Evolutionary conservation across 1,140 invertebrate species (phyloP).

Genomic region (Drosophila trapezifrons): DNA sequence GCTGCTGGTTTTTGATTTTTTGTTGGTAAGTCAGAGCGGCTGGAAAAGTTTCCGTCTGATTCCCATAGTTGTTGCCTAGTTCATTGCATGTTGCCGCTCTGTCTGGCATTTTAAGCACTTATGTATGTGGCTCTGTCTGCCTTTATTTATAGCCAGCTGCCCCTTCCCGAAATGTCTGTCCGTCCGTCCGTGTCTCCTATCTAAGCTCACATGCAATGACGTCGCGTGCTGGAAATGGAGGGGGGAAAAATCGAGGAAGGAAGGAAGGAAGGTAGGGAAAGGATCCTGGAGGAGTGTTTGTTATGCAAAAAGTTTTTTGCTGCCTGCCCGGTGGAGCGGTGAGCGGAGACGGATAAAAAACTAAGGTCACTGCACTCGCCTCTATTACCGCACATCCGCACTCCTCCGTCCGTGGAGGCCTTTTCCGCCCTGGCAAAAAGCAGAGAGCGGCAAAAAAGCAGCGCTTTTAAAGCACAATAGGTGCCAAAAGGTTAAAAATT

Average conservation of each 20-base stretch:
- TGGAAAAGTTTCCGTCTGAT: slow-evolving; percentile 32
- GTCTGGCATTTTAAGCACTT: slow-evolving; percentile 78
- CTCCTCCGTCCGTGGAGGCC: too few relatives aligned
- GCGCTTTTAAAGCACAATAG: slow-evolving; percentile 63
- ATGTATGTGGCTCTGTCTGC: slow-evolving; percentile 43
- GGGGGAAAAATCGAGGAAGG: slow-evolving; percentile 9
- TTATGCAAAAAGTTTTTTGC: slow-evolving; percentile 78
- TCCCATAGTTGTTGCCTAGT: slow-evolving; percentile 50
- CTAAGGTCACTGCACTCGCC: slow-evolving; percentile 74
- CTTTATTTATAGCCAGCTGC: slow-evolving; percentile 69
- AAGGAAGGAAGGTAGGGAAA: background rate
- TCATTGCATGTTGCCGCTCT: slow-evolving; percentile 79
- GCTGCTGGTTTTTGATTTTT: background rate
- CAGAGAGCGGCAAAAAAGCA: slow-evolving; percentile 24
- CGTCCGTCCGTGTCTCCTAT: slow-evolving; percentile 14
- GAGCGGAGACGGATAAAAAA: slow-evolving; percentile 56
- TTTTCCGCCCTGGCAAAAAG: slow-evolving; percentile 3
- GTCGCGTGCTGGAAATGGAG: slow-evolving; percentile 54
- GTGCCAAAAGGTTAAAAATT: slow-evolving; percentile 70
- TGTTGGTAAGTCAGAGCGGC: slow-evolving; percentile 11
- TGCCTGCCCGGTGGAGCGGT: slow-evolving; percentile 31
- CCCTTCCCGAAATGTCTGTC: slow-evolving; percentile 52
- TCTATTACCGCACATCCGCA: slow-evolving; percentile 39
- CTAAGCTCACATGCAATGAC: slow-evolving; percentile 74
- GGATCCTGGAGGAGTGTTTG: slow-evolving; percentile 54